Evolutionary conservation across 1,140 invertebrate genomes (phyloP), one percentile per base, ranked within the genome.

Genomic region (Augochlora pura): DNA sequence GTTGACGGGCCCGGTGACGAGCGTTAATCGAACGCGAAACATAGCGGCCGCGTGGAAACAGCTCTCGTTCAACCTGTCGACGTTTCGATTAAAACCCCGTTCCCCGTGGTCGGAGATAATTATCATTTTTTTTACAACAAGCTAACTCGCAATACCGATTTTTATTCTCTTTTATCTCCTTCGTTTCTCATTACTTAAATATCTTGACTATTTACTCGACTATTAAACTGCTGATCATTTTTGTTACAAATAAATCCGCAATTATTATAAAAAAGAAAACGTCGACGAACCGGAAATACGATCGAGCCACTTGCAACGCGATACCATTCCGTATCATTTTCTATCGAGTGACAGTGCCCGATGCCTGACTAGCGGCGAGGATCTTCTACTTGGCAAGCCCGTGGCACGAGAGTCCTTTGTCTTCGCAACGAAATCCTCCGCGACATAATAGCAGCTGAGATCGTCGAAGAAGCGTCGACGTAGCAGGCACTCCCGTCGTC

Each of bases 21-120:
- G 16, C 10, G 46, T 54, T 74, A 65, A 74, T 74, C 38, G 62
- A 74, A 54, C n/a, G 38, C 39, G 39, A 59, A 42, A n/a, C 32
- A 25, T 23, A 18, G 23, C 27, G 23, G 21, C 57, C 38, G 14
- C 9, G 18, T 25, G n/a, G n/a, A 32, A 59, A 71, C 23, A 71
- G 25, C 38, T 7, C 21, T 72, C 32, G 23, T 72, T 32, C 25
- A 65, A 65, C 32, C 49, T 1, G 18, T n/a, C 18, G 8, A 39
- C 32, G 32, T 27, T 39, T 39, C 25, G 27, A 63, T 63, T 63
- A 63, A 16, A 18, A 63, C 54, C 8, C 8, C 54, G n/a, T n/a
- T 59, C 10, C 8, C 23, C 23, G 23, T 21, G 18, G 6, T 21
- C 16, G 25, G 8, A 12, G 23, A 57, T n/a, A 57, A 57, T 57